Conservation (phyloP, 2,888 invertebrate species). For the Caenorhabditis sinica region DNA sequence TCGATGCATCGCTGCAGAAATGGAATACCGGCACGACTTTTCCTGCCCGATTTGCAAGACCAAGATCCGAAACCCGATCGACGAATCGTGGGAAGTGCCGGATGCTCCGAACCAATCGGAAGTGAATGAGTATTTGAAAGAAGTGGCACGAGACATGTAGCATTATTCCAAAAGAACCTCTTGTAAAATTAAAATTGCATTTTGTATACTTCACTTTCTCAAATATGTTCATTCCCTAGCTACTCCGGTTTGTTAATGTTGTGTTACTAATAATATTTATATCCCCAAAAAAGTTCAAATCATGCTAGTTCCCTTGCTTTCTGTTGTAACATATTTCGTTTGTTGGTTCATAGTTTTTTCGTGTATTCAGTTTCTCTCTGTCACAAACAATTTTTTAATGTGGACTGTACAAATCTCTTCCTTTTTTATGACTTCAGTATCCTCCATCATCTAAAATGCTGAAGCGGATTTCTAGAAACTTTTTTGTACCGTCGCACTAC, state of each 20-base stretch:
- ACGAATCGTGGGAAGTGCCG: constrained; percentile 71
- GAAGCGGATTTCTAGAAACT: constrained; percentile 18
- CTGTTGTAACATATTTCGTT: neutral
- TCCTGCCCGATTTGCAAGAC: constrained; percentile 70
- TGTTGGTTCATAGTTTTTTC: constrained; percentile 3
- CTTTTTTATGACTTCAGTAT: neutral
- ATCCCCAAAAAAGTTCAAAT: neutral
- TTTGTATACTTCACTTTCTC: neutral
- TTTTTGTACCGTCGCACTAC: constrained; percentile 31
- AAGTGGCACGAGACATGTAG: constrained; percentile 27
- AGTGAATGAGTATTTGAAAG: constrained; percentile 67
- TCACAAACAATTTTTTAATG: constrained; percentile 5
- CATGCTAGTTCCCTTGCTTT: neutral
- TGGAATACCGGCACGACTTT: constrained; percentile 68
- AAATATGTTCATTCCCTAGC: neutral
- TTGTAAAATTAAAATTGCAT: neutral
- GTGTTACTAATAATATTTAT: neutral
- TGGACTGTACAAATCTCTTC: constrained; percentile 24
- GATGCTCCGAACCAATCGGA: constrained; percentile 67
- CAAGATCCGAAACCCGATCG: constrained; percentile 63
- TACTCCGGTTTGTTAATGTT: constrained; percentile 6
- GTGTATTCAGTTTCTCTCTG: neutral
- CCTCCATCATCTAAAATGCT: neutral
- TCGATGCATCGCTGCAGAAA: constrained; percentile 63
- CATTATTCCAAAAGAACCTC: too few species aligned